Evolutionary conservation across 2,888 invertebrate species (phyloP), one percentile per base, ranked within the genome.

Genomic region (Tanypteryx hageni): DNA sequence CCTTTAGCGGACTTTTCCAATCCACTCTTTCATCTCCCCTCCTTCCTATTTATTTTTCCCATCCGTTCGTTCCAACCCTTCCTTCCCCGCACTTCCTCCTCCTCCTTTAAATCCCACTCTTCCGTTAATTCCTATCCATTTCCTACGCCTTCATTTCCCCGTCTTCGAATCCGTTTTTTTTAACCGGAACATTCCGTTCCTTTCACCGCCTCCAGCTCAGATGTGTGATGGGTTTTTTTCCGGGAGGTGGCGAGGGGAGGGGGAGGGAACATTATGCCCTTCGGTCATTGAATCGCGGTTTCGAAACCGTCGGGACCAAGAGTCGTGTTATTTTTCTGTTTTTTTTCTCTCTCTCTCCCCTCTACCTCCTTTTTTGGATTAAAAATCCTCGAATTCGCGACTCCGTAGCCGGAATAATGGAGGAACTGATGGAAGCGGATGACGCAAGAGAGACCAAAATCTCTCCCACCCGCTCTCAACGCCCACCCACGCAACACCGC

Each of bases 51-150:
- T 76, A 76, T 76, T 76, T 76, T 76, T 27, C 76, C 76, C 11
- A 76, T 76, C 76, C 22, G 44, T 44, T 44, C 44, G 44, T n/a
- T n/a, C 44, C 44, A 1, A 44, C 5, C 1, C 44, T 5, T 44
- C 44, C 44, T 44, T 22, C 68, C 22, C 64, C 64, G 16, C 64
- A 9, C 5, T 7, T 2, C 64, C 68, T n/a, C n/a, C n/a, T 68
- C 68, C 76, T 18, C 44, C 44, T 5, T 5, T 44, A 44, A 44
- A 44, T 44, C 44, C 8, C 11, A 68, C 68, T n/a, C 76, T 76
- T 76, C 27, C 76, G 22, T 76, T 76, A 76, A 76, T 76, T 76
- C 76, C 76, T 76, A 27, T 27, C 76, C 76, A 76, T 76, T 76
- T 76, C 27, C 76, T 27, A 8, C 76, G 76, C 76, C 76, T 76